Base-by-base conservation (phyloP, 2,113 vertebrate species). In the Oenanthe oenanthe region DNA sequence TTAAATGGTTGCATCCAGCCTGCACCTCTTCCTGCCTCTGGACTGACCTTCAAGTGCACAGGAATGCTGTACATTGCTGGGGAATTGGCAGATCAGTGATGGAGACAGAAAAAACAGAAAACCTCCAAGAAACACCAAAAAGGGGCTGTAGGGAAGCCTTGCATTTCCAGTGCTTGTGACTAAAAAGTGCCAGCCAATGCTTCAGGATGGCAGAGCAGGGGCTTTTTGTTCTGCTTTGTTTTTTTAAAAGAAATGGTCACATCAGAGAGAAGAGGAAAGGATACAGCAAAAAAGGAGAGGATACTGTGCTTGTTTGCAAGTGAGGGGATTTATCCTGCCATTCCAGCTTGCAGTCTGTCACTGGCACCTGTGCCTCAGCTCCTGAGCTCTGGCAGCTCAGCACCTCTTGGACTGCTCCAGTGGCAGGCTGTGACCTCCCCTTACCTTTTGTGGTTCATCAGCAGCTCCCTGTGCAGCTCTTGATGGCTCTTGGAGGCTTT, bases 391-490 rank as follows among this genome's bases (percentile, higher is more conserved):
- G 7, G 32, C 0, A 4, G 76, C 80, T 73, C 48, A 63, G 48
- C 66, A 31, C 62, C n/a, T 56, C 43, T 32, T 6, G 1, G 42
- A 36, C 25, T 17, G 7, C 56, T 60, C 40, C 58, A 34, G 53
- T 7, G 4, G 7, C 32, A 63, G 43, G 31, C 34, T 91, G 57
- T 0, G 0, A 85, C 48, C 17, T 84, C 17, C 20, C 48, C 97
- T 95, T 93, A 99, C 98, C 98, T 98, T 93, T 98, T 98, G 94
- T 99, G 99, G 96, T 98, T 99, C 98, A 99, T 98, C 80, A 98
- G 96, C 79, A 99, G 98, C 92, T 99, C 98, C 48, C 98, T 95
- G 94, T 99, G 99, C 77, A 99, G 98, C 92, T 99, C 98, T 94
- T 98, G 98, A 97, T 99, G 98, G 78, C 97, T 99, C 95, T 98